Base-by-base conservation (phyloP, 2,888 invertebrate genomes). In the Muscina levida region DNA sequence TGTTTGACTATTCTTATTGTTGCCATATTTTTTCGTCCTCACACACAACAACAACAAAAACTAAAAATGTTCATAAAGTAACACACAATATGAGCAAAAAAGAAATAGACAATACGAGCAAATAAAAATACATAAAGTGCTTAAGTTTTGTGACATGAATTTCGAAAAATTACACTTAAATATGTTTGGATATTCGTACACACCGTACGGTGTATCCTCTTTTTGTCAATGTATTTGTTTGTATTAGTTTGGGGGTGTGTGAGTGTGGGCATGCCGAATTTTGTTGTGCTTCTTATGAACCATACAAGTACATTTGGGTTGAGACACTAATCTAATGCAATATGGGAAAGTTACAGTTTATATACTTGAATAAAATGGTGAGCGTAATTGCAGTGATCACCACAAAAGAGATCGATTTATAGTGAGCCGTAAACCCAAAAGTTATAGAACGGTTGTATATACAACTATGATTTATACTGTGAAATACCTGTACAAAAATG, bases 131-230 rank as follows among this genome's bases (percentile, higher is more conserved):
- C 56, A 74, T 72, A 72, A 81, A 74, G 71, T 81, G 62, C 67
- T 74, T 78, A 72, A 81, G 77, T 81, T 81, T 71, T 81, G 77
- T 78, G 77, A 81, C 77, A 81, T 81, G 74, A 81, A 78, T 81
- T 81, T 56, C 56, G 56, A 74, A 62, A 72, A 68, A 79, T 77
- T 79, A 74, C 84, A 86, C 77, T 86, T 85, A 85, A 84, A 85
- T 86, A 85, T 83, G 83, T 26, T 72, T 71, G 83, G 44, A n/a
- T n/a, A n/a, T n/a, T n/a, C n/a, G n/a, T n/a, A n/a, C 46, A 26
- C 24, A 48, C 24, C 15, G 39, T 24, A 57, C 46, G 13, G 80
- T 83, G 80, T 82, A 83, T 85, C 84, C 82, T n/a, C n/a, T n/a
- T n/a, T n/a, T n/a, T n/a, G n/a, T n/a, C 83, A 84, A 85, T 84